Conservation (phyloP, 2,113 vertebrate genomes). For the Myotis davidii region DNA sequence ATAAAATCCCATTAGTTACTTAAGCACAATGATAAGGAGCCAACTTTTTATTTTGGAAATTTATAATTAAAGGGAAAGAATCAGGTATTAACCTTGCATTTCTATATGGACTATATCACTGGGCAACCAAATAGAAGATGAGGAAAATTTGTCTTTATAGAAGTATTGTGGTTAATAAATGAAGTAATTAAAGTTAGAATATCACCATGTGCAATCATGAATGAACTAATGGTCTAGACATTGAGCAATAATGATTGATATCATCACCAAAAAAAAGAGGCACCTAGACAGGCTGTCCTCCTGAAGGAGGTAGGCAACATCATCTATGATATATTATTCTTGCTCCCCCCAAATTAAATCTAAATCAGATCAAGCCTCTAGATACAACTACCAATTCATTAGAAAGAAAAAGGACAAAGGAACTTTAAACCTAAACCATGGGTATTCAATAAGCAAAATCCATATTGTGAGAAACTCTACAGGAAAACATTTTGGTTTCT, state of each 20-base stretch:
- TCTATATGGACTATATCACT: background rate
- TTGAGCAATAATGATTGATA: background rate
- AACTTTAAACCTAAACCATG: background rate
- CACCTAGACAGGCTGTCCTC: background rate
- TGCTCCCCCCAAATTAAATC: background rate
- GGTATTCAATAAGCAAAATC: background rate
- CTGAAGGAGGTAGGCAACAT: background rate
- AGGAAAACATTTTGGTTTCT: background rate
- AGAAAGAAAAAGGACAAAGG: background rate
- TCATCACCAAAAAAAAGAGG: background rate
- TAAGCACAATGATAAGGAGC: background rate
- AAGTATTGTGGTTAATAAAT: background rate
- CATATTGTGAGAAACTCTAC: background rate
- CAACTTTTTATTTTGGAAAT: conserved; percentile 24
- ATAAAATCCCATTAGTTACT: background rate
- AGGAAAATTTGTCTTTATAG: conserved; percentile 5
- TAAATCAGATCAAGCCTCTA: background rate
- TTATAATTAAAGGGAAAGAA: conserved; percentile 3
- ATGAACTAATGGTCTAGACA: background rate
- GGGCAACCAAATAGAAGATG: background rate
- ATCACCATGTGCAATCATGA: background rate
- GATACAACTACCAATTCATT: background rate
- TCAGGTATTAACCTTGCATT: background rate
- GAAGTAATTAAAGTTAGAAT: conserved; percentile 11
- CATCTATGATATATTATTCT: background rate